Conservation (phyloP, 2,888 invertebrate species). For the Pherbina coryleti region DNA sequence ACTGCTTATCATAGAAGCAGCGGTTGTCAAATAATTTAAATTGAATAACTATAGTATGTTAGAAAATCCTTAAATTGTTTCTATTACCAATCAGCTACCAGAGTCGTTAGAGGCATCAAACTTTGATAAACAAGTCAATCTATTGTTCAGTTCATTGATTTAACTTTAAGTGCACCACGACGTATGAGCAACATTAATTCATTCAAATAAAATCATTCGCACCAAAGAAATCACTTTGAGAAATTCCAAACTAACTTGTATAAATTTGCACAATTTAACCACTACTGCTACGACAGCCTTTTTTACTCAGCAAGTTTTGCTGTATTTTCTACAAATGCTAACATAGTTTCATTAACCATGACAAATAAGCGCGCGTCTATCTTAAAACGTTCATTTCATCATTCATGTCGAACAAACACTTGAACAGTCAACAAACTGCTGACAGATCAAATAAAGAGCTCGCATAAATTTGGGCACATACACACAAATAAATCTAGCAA, state of each 20-base stretch:
- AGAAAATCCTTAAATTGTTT: too few relatives aligned
- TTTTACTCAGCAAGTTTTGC: not conserved
- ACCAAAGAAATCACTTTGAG: not conserved
- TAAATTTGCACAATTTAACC: too few relatives aligned
- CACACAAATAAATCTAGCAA: not conserved
- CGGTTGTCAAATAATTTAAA: too few relatives aligned
- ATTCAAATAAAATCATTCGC: not conserved
- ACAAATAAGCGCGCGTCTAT: not conserved
- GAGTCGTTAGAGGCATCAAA: too few relatives aligned
- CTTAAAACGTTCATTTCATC: not conserved
- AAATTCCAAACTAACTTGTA: too few relatives aligned
- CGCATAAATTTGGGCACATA: not conserved
- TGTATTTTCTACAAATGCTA: not conserved
- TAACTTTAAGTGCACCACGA: not conserved
- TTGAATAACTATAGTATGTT: too few relatives aligned
- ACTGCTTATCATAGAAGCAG: too few relatives aligned
- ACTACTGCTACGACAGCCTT: too few relatives aligned
- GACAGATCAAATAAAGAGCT: not conserved
- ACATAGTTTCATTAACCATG: not conserved
- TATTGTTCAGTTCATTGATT: too few relatives aligned
- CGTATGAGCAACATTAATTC: not conserved
- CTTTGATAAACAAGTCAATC: too few relatives aligned
- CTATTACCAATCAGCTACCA: too few relatives aligned
- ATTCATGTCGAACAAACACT: not conserved
- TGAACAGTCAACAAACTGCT: not conserved